Conservation (phyloP, 2,113 vertebrate species). For the Thamnaconus septentrionalis region DNA sequence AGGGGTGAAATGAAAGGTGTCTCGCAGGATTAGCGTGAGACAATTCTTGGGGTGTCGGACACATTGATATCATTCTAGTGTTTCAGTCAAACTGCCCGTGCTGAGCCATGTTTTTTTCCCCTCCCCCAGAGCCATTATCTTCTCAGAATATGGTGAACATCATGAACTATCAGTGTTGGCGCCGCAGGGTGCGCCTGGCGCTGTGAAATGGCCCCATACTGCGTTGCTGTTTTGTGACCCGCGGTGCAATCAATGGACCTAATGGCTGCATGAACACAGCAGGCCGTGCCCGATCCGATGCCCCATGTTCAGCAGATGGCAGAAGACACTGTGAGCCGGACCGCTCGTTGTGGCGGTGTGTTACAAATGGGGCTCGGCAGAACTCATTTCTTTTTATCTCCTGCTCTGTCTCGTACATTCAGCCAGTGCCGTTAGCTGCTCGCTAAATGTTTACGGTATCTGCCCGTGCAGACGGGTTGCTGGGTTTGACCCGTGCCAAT, state of each 20-base stretch:
- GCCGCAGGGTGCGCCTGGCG: conserved; percentile 30
- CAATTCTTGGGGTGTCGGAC: not conserved
- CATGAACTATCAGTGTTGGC: conserved; percentile 20
- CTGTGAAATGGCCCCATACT: conserved; percentile 27
- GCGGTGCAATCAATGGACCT: conserved; percentile 42
- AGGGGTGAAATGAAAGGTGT: too few species aligned
- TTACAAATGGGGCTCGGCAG: not conserved
- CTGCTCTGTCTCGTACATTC: too few species aligned
- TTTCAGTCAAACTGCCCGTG: conserved; percentile 8
- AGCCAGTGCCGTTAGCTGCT: too few species aligned
- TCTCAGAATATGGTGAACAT: conserved; percentile 26
- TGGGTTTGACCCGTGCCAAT: too few species aligned
- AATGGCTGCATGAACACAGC: conserved; percentile 39
- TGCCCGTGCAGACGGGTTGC: too few species aligned
- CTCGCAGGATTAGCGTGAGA: too few species aligned
- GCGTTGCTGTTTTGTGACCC: conserved; percentile 38
- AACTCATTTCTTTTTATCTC: too few species aligned
- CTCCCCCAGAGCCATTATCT: conserved; percentile 23
- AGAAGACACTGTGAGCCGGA: not conserved
- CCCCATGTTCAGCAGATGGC: conserved; percentile 47
- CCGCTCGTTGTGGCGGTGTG: not conserved
- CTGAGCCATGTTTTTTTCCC: not conserved
- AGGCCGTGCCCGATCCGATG: conserved; percentile 17
- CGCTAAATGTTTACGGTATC: too few species aligned
- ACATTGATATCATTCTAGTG: not conserved